These are phyloP conservation scores for Bombylius major DNA, from an alignment of 2,888 invertebrate species.

Conservation along the genomic window DNA sequence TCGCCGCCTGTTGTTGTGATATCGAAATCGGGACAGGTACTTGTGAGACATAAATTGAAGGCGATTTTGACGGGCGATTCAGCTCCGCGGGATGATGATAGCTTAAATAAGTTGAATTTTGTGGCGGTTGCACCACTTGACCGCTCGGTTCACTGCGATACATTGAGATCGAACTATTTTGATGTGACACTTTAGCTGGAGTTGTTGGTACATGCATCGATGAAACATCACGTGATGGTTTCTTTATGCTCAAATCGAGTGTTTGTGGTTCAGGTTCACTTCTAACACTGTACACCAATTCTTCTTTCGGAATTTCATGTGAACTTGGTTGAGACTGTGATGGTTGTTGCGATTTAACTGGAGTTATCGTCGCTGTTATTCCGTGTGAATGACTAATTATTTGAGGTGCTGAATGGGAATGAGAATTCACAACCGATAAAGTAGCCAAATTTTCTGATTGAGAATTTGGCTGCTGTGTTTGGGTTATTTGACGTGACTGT, in stretches of 20 bases:
- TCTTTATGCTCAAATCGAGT: constrained; percentile 64
- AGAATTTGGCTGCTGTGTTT: constrained; percentile 12
- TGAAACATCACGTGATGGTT: constrained; percentile 36
- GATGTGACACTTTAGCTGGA: constrained; percentile 5
- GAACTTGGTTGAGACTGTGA: constrained; percentile 26
- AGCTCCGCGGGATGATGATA: constrained; percentile 27
- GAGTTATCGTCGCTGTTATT: constrained; percentile 56
- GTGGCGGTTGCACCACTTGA: constrained; percentile 11
- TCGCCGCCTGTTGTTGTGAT: constrained; percentile 23
- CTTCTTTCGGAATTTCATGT: constrained; percentile 18
- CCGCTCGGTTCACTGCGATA: constrained; percentile 18
- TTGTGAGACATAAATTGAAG: constrained; percentile 38
- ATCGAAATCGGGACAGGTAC: constrained; percentile 34
- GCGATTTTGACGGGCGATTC: constrained; percentile 27
- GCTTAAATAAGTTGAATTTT: constrained; percentile 34
- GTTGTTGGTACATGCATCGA: constrained; percentile 1
- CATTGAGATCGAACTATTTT: constrained; percentile 21
- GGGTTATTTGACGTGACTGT: constrained; percentile 1
- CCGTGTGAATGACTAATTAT: constrained; percentile 26
- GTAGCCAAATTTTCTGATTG: constrained; percentile 46
- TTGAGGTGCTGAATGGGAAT: constrained; percentile 26
- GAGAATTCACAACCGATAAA: constrained; percentile 51
- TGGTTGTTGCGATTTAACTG: constrained; percentile 32
- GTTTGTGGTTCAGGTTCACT: constrained; percentile 52
- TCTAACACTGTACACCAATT: constrained; percentile 28